Evolutionary conservation across 2,113 vertebrate genomes (phyloP), one percentile per base, ranked within the genome.

Genomic region (Vulpes vulpes): DNA sequence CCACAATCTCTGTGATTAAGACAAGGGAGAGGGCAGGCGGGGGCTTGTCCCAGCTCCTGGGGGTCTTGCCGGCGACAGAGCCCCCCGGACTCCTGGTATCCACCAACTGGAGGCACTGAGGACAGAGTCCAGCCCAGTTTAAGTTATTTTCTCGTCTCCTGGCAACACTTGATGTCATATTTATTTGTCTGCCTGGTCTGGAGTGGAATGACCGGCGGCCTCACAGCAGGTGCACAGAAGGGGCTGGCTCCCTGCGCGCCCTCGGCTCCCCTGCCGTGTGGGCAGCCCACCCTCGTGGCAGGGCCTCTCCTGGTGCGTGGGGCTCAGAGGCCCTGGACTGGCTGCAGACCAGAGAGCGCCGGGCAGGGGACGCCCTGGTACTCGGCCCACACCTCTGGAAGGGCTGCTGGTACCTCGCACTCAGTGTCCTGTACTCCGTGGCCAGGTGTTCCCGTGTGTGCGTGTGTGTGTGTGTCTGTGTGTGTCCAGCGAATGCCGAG

Each of bases 131-230:
- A 94, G 98, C 98, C 98, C 93, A 96, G 98, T 97, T 98, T 98
- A 98, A 98, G 96, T 98, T 98, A 98, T 98, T 97, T 95, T 97
- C 88, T 98, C 93, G 87, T 97, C 97, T 98, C 98, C 98, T 99
- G 98, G 98, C 97, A 97, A 98, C 98, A 98, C 99, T 98, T 99
- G 99, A 99, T 96, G 98, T 98, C 94, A 60, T 99, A 98, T 98
- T 98, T 98, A 98, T 99, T 98, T 89, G 92, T 96, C 65, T 89
- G 89, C 74, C 98, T 85, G 91, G 93, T 96, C 98, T 97, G 60
- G 97, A 98, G 98, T 96, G 95, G 97, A 96, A 12, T 43, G 91
- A 14, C 69, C 11, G 1, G 11, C 23, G 59, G 80, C 55, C 74
- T 35, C 17, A 23, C 35, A 8, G n/a, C 11, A 6, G 9, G 74